phyloP scores from a whole-genome alignment of 30 jellyfish, hydroid and myxozoan genomes.

The Aurelia coerulea region DNA sequence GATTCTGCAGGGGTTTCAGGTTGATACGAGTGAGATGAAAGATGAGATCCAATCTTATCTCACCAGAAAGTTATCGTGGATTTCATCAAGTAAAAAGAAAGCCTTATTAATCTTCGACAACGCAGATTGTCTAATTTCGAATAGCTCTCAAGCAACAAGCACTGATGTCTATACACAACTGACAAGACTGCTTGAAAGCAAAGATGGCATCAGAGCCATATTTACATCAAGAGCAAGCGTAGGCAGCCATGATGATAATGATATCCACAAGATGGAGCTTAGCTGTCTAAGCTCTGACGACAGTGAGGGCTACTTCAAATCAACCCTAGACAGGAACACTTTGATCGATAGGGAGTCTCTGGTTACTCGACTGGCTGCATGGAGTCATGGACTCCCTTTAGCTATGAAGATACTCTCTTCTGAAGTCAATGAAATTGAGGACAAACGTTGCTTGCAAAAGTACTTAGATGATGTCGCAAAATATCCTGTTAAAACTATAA shows the following conservation, averaged over 20 bases:
- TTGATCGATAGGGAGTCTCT: not conserved
- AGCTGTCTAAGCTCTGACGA: not conserved
- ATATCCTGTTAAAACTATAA: not conserved
- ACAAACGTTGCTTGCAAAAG: not conserved
- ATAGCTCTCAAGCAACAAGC: too few species aligned
- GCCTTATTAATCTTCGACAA: conserved; percentile 27
- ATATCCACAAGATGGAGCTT: not conserved
- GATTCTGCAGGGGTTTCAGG: conserved; percentile 17
- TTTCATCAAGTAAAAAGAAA: not conserved
- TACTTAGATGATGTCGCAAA: not conserved
- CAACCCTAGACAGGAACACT: not conserved
- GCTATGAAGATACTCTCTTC: not conserved
- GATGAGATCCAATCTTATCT: not conserved
- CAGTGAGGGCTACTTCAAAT: not conserved
- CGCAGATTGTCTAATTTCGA: conserved; percentile 5
- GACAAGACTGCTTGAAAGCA: not conserved
- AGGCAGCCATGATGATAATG: too few species aligned
- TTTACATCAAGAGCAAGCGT: too few species aligned
- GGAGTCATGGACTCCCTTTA: not conserved
- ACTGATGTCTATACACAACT: not conserved
- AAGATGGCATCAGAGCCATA: not conserved
- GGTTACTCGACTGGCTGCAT: not conserved
- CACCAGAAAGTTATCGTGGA: not conserved
- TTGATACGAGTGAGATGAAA: conserved; percentile 29
- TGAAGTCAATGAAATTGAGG: not conserved